Evolutionary conservation across 2,888 invertebrate genomes (phyloP).

Genomic region (Portevinia maculata): DNA sequence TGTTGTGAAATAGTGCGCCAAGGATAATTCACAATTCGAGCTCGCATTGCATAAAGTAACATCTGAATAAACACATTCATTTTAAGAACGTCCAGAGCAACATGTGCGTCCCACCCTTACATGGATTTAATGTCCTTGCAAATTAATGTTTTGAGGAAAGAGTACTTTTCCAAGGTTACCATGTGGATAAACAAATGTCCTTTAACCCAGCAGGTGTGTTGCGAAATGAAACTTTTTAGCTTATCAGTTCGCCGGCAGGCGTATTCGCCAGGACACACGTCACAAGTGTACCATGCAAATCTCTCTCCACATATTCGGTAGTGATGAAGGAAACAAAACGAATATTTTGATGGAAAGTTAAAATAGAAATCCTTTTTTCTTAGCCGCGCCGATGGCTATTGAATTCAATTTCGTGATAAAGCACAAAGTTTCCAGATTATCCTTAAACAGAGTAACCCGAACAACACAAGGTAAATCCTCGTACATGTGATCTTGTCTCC

Average conservation of each 20-base stretch:
- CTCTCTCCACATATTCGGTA: constrained; percentile 8
- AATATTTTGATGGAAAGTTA: background rate
- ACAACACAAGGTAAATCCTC: constrained; percentile 25
- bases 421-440: constrained; percentile 57
- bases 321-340: background rate
- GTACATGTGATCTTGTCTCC: constrained; percentile 36
- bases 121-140: background rate
- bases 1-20: constrained; percentile 6
- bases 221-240: constrained; percentile 38
- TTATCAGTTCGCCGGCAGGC: constrained; percentile 55
- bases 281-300: constrained; percentile 30
- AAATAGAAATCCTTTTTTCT: constrained; percentile 48
- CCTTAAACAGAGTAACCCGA: constrained; percentile 22
- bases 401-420: constrained; percentile 62
- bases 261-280: constrained; percentile 28
- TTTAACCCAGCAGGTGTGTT: constrained; percentile 13
- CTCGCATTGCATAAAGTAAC: constrained; percentile 55
- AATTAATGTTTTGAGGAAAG: background rate
- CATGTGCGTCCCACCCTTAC: background rate
- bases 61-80: constrained; percentile 59
- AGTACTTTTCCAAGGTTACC: constrained; percentile 27
- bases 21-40: constrained; percentile 14
- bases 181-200: constrained; percentile 6
- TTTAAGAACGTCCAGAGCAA: too few relatives aligned
- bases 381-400: constrained; percentile 54